A percentile compares a stretch with the other conserved stretches of the same genome.
Evolutionary conservation across 1,140 invertebrate genomes (phyloP).

Genomic region (Charaxes varanes): DNA sequence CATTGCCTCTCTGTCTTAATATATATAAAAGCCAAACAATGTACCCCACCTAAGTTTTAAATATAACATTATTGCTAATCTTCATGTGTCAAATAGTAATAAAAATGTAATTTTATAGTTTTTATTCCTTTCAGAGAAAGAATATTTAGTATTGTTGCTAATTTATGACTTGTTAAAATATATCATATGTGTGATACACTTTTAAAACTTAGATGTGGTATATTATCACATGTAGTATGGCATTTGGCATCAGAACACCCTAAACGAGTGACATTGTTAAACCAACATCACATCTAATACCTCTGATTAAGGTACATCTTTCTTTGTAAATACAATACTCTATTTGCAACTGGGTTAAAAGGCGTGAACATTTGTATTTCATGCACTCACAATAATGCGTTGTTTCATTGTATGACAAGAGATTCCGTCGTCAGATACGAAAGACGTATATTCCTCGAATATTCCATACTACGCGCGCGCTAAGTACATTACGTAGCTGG

Average conservation of each 20-base stretch:
- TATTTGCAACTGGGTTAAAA: conserved; percentile 2
- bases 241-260: conserved; percentile 29
- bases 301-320: conserved; percentile 6
- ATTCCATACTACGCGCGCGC: not conserved
- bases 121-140: too few relatives aligned
- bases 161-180: too few relatives aligned
- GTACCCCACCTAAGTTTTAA: not conserved
- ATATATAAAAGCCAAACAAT: not conserved
- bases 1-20: too few relatives aligned
- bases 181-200: too few relatives aligned
- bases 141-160: too few relatives aligned
- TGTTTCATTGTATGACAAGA: conserved; percentile 5
- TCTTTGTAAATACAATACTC: conserved; percentile 11
- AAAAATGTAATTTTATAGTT: too few relatives aligned
- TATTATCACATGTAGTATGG: conserved; percentile 6
- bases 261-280: conserved; percentile 14
- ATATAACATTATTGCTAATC: too few relatives aligned
- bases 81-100: too few relatives aligned
- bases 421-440: conserved; percentile 28
- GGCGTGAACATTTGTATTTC: not conserved
- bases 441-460: conserved; percentile 3
- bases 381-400: not conserved
- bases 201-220: conserved; percentile 6
- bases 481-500: conserved; percentile 19
- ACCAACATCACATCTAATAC: conserved; percentile 19